phyloP scores from a whole-genome alignment of 1,140 invertebrate species.

The Streblospio benedicti region DNA sequence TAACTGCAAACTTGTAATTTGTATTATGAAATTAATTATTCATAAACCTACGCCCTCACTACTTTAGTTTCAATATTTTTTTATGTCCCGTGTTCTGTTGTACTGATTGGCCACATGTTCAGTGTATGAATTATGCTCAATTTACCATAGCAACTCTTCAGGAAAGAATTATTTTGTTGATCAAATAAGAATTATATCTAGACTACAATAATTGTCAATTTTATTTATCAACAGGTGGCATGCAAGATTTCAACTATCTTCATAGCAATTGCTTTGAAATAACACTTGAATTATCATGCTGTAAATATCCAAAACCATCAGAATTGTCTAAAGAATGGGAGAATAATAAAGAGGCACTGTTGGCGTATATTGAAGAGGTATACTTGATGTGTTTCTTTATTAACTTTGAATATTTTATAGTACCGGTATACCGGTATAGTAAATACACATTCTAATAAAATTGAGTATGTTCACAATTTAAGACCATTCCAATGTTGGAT shows the following conservation, averaged over 20 bases:
- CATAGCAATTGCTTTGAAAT: constrained; percentile 98
- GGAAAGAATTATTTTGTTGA: too few relatives aligned
- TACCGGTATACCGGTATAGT: not conserved
- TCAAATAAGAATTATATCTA: too few relatives aligned
- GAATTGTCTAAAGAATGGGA: constrained; percentile 86
- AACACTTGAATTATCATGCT: constrained; percentile 93
- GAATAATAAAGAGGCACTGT: constrained; percentile 78
- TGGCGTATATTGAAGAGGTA: constrained; percentile 79
- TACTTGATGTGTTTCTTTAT: constrained; percentile 5
- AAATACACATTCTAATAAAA: not conserved
- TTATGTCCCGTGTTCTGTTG: too few relatives aligned
- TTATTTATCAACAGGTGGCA: constrained; percentile 70
- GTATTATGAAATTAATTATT: too few relatives aligned
- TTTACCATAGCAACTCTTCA: not conserved
- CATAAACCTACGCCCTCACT: too few relatives aligned
- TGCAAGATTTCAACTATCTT: constrained; percentile 99
- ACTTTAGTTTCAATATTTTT: too few relatives aligned
- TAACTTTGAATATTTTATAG: not conserved
- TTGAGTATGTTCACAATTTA: not conserved
- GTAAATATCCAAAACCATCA: constrained; percentile 82
- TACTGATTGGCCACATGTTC: not conserved
- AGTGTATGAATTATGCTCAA: not conserved
- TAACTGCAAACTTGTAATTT: not conserved
- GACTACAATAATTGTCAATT: too few relatives aligned
- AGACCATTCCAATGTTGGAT: not conserved